Evolutionary conservation across 1,140 invertebrate species (phyloP), one percentile per base, ranked within the genome.

Genomic region (Lordiphosa mommai): DNA sequence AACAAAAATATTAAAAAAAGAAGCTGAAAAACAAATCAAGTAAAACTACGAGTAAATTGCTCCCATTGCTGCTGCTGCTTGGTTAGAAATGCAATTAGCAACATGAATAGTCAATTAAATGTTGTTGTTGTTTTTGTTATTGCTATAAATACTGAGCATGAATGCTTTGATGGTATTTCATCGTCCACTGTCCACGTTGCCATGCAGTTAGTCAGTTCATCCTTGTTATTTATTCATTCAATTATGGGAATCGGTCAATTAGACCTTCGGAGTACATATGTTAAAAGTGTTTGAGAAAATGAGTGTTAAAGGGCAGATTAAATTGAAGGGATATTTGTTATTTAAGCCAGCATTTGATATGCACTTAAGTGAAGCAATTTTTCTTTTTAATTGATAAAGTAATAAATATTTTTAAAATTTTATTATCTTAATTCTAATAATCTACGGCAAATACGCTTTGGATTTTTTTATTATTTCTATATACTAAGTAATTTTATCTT

Each of bases 101-200:
- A 48, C 43, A 60, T 79, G 51, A 76, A 74, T 80, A 37, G 60
- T 57, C 76, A 82, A 82, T 80, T 82, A 64, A 72, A 44, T 47
- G 46, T 58, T 57, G 29, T 41, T 13, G 48, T 34, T 49, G 29
- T 44, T 56, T 30, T 20, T 49, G 12, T 49, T 57, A 33, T 33
- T 59, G 29, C 32, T 47, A 33, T 51, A 51, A 23, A 6, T 4
- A 23, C 9, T 13, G 7, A 37, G 38, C 14, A 16, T 6, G 7
- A 27, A 38, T 37, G 33, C 32, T 23, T 23, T 12, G 30, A 27
- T 44, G 32, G 12, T 43, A 49, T 36, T 58, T 44, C 14, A 29
- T 40, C 36, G 17, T 58, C 48, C 41, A 74, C 50, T 32, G 17
- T 58, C 48, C 41, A 74, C 50, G 43, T 43, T 37, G 49, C 10